These are phyloP conservation scores for Leptarthrus brevirostris DNA, from an alignment of 2,888 invertebrate genomes.

Conservation along the genomic window DNA sequence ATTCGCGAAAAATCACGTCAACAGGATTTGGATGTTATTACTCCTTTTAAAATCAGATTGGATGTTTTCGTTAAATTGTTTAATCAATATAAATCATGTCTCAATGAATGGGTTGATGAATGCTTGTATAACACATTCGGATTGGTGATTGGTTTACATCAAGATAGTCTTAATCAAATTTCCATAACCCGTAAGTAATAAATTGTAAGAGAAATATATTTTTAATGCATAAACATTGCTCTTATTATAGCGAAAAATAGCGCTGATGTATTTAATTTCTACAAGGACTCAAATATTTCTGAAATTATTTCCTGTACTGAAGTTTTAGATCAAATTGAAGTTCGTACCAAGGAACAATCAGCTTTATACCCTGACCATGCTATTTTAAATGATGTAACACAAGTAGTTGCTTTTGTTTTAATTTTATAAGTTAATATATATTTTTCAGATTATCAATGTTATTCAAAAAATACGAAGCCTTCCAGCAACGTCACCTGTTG, in stretches of 20 bases:
- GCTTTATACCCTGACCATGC: conserved; percentile 92
- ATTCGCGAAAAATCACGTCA: conserved; percentile 26
- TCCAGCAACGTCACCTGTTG: conserved; percentile 83
- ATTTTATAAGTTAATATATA: conserved; percentile 45
- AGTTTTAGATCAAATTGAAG: conserved; percentile 75
- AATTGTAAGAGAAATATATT: conserved; percentile 6
- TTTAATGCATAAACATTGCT: too few species aligned
- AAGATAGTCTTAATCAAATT: conserved; percentile 60
- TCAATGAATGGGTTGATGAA: conserved; percentile 61
- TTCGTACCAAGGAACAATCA: conserved; percentile 73
- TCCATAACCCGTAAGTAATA: conserved; percentile 52
- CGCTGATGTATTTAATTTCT: conserved; percentile 74
- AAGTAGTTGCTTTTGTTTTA: conserved; percentile 4
- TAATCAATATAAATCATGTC: conserved; percentile 59
- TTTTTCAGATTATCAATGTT: conserved; percentile 69
- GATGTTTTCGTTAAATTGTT: conserved; percentile 62
- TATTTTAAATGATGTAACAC: conserved; percentile 78
- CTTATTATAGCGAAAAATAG: conserved; percentile 42
- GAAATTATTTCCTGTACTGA: conserved; percentile 81
- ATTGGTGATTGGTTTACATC: conserved; percentile 62
- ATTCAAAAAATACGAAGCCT: conserved; percentile 76
- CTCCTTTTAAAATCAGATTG: conserved; percentile 60
- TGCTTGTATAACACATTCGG: conserved; percentile 61
- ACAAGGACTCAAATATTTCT: conserved; percentile 82
- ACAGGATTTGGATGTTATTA: conserved; percentile 56